Evolutionary conservation across 2,113 vertebrate species (phyloP).

Genomic region (Anarrhichthys ocellatus): DNA sequence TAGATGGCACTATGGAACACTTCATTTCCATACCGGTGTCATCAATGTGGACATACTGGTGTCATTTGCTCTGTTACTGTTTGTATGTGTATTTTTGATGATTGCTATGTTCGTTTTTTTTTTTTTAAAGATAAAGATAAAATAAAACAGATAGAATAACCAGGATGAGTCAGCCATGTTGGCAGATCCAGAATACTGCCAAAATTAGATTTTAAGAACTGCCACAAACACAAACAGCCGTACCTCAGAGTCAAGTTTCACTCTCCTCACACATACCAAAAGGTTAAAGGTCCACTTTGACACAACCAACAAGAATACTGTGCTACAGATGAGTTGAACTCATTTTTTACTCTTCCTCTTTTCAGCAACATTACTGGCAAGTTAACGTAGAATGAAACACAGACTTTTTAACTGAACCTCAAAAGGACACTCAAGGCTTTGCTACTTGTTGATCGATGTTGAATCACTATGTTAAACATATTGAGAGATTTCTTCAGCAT

Average conservation of each 20-base stretch:
- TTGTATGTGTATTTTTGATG: constrained; percentile 9
- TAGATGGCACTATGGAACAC: constrained; percentile 60
- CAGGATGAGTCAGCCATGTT: constrained; percentile 4
- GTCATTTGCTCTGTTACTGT: constrained; percentile 19
- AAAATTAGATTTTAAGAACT: constrained; percentile 35
- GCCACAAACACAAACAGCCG: constrained; percentile 42
- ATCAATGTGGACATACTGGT: not conserved
- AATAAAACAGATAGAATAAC: constrained; percentile 8
- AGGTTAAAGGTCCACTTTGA: constrained; percentile 29
- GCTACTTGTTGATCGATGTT: not conserved
- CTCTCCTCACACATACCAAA: constrained; percentile 28
- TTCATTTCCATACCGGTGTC: not conserved
- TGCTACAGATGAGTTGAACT: constrained; percentile 24
- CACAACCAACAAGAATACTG: constrained; percentile 50
- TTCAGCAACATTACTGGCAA: constrained; percentile 10
- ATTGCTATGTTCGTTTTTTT: not conserved
- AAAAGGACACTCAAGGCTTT: not conserved
- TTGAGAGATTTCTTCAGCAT: constrained; percentile 12
- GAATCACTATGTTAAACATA: not conserved
- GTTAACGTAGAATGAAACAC: not conserved
- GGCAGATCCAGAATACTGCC: constrained; percentile 40
- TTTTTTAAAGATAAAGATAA: no score
- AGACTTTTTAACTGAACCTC: constrained; percentile 22
- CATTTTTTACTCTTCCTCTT: constrained; percentile 18
- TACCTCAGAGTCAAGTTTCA: constrained; percentile 47